Evolutionary conservation across 1,140 invertebrate species (phyloP), one percentile per base, ranked within the genome.

Genomic region (Bathynomus jamesi): DNA sequence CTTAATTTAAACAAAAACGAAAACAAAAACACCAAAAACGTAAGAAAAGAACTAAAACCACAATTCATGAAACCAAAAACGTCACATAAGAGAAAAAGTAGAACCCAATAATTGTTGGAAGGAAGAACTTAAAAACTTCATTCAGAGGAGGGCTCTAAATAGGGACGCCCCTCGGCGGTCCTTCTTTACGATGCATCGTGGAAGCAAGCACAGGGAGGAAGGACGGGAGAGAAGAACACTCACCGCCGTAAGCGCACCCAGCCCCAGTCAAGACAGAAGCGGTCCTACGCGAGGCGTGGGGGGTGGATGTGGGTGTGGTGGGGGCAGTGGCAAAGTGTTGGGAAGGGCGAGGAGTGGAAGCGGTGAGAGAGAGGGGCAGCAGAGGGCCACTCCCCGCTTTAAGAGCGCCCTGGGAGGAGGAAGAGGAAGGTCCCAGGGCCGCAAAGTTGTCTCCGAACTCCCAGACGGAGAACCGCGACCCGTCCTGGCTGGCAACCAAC

Each of bases 331-430:
- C 40, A n/a, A 53, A 53, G 40, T 53, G 40, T 53, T 53, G 40
- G 40, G 5, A 53, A n/a, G n/a, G n/a, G n/a, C n/a, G n/a, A n/a
- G n/a, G n/a, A 17, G 68, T 28, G 78, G 89, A 69, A 91, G 91
- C n/a, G n/a, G n/a, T n/a, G n/a, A n/a, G n/a, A n/a, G n/a, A n/a
- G n/a, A n/a, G n/a, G 95, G 84, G 84, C 95, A 92, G 69, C 92
- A 94, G 81, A 91, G 90, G 75, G 91, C 87, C 75, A 92, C 87
- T 76, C 89, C 71, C 10, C 74, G 72, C 13, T 71, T 68, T 65
- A 67, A 65, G 66, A 67, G 64, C 64, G 31, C 65, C 71, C 31
- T 67, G 4, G 62, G 60, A 72, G 28, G 29, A 29, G 25, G 31
- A 21, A 40, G 31, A 69, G 69, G 70, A 60, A 71, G 76, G 71